Evolutionary conservation across 2,888 invertebrate genomes (phyloP).

Genomic region (Mesorhabditis sp.): DNA sequence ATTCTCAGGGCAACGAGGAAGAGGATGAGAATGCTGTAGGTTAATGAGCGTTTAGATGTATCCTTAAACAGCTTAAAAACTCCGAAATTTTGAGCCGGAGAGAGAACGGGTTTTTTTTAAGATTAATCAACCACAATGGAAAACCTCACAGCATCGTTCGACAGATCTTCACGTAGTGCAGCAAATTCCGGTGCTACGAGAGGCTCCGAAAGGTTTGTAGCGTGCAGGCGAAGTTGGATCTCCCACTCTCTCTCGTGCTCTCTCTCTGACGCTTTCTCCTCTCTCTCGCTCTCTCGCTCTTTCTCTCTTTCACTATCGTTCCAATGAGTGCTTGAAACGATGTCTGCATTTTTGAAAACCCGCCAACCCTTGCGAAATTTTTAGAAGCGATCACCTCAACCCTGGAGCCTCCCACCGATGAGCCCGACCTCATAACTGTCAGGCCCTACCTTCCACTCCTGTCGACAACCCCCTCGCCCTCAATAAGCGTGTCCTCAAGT

Average conservation of each 20-base stretch:
- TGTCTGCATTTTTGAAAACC: too few species aligned
- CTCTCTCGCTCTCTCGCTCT: neutral
- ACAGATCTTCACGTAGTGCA: neutral
- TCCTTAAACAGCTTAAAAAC: too few species aligned
- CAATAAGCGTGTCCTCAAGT: too few species aligned
- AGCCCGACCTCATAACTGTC: neutral
- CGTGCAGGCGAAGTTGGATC: too few species aligned
- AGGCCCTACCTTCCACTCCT: slow-evolving; percentile 52
- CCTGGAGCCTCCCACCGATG: neutral
- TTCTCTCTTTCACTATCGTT: too few species aligned
- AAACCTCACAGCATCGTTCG: neutral
- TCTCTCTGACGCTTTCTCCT: neutral
- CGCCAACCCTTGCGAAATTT: too few species aligned
- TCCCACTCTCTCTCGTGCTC: neutral
- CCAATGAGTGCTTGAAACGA: too few species aligned
- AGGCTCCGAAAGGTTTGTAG: neutral
- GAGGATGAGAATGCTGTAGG: neutral
- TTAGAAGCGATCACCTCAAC: too few species aligned
- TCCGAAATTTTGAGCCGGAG: too few species aligned
- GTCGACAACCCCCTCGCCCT: slow-evolving; percentile 14
- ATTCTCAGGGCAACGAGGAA: neutral
- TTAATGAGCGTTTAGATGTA: too few species aligned
- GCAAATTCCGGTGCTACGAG: slow-evolving; percentile 4
- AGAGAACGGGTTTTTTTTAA: too few species aligned
- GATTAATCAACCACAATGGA: neutral